Conservation (phyloP, 2,888 invertebrate species). For the Homarus gammarus region DNA sequence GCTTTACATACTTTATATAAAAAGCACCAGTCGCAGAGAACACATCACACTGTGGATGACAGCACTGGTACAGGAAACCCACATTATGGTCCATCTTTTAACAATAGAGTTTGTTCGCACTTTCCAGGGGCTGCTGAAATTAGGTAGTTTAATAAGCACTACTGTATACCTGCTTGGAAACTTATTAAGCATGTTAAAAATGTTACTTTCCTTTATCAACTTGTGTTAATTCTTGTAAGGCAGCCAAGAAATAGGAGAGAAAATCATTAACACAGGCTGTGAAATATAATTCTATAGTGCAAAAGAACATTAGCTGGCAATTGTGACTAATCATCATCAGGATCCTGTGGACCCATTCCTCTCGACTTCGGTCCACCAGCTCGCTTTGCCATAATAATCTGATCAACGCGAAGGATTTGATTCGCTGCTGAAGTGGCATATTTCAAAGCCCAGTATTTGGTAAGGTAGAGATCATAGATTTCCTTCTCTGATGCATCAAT, state of each 20-base stretch:
- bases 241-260: not conserved
- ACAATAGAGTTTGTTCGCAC: not conserved
- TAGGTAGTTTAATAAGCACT: not conserved
- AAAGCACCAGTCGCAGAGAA: not conserved
- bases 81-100: not conserved
- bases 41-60: not conserved
- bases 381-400: slow-evolving; percentile 98
- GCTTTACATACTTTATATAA: not conserved
- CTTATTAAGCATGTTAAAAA: not conserved
- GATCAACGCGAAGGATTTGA: slow-evolving; percentile 94
- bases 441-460: slow-evolving; percentile 96
- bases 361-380: slow-evolving; percentile 95
- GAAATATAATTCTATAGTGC: not conserved
- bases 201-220: not conserved
- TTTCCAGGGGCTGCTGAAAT: not conserved
- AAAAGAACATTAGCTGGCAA: not conserved
- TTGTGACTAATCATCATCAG: slow-evolving; percentile 69
- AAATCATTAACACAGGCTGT: not conserved
- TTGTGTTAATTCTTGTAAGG: not conserved
- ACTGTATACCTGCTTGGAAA: not conserved
- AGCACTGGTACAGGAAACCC: not conserved
- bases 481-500: slow-evolving; percentile 88
- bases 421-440: slow-evolving; percentile 96
- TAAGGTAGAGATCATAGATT: slow-evolving; percentile 89
- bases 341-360: slow-evolving; percentile 72